Evolutionary conservation across 2,113 vertebrate genomes (phyloP).

Genomic region (Nothobranchius furzeri): DNA sequence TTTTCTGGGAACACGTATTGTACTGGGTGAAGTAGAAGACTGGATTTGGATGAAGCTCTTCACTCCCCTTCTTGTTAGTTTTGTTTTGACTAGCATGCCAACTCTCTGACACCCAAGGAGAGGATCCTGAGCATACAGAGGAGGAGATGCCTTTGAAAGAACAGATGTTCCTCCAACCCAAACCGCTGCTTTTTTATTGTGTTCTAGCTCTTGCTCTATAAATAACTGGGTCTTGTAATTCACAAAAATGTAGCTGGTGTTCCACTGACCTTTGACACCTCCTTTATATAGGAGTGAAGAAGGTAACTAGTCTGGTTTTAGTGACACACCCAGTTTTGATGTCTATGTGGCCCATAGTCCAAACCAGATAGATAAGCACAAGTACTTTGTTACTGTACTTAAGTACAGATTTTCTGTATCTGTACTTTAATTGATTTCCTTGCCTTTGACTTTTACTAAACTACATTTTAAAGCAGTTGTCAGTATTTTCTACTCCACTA

Average conservation of each 20-base stretch:
- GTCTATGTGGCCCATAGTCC: conserved; percentile 17
- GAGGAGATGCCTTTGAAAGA: conserved; percentile 73
- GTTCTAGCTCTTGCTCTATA: conserved; percentile 76
- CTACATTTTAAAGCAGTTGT: too few relatives aligned
- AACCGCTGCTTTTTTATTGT: conserved; percentile 60
- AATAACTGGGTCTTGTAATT: conserved; percentile 67
- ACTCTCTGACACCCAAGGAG: conserved; percentile 77
- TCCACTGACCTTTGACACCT: conserved; percentile 48
- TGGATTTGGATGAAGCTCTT: conserved; percentile 72
- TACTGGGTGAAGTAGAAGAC: conserved; percentile 40
- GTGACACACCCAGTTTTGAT: conserved; percentile 55
- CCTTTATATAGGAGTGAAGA: conserved; percentile 35
- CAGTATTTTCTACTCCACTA: too few relatives aligned
- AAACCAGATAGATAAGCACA: too few relatives aligned
- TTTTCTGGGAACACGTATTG: conserved; percentile 28
- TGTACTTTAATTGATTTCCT: too few relatives aligned
- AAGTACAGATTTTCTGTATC: too few relatives aligned
- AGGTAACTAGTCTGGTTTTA: conserved; percentile 29
- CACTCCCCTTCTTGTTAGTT: conserved; percentile 69
- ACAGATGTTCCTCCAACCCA: conserved; percentile 73
- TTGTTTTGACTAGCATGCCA: conserved; percentile 84
- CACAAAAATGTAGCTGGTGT: conserved; percentile 59
- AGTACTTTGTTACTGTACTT: too few relatives aligned
- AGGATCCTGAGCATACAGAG: conserved; percentile 80
- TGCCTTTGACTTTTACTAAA: too few relatives aligned